Evolutionary conservation across 2,888 invertebrate genomes (phyloP).

Genomic region (Linnaemya tessellans): DNA sequence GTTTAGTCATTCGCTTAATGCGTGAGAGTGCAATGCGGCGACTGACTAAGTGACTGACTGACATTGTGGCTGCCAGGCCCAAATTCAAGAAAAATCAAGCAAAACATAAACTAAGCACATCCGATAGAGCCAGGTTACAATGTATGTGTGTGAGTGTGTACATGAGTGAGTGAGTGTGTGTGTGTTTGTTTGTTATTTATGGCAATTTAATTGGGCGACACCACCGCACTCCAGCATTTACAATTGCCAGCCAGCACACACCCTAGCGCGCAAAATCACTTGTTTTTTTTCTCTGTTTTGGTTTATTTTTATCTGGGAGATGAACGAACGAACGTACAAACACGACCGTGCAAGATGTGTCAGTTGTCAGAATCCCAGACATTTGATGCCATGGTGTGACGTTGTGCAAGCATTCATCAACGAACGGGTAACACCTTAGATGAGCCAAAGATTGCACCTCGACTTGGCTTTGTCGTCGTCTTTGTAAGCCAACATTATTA

Average conservation of each 20-base stretch:
- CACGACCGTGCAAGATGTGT: conserved; percentile 57
- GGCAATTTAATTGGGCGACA: conserved; percentile 72
- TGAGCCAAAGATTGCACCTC: conserved; percentile 59
- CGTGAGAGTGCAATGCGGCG: conserved; percentile 62
- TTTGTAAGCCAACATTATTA: conserved; percentile 7
- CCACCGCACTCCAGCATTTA: conserved; percentile 58
- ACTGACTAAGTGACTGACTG: background rate
- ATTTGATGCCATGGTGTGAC: conserved; percentile 67
- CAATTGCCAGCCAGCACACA: conserved; percentile 63
- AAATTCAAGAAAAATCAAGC: conserved; percentile 34
- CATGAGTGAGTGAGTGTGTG: conserved; percentile 43
- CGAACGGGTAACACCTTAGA: conserved; percentile 66
- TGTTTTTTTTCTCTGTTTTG: conserved; percentile 53
- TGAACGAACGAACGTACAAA: conserved; percentile 3
- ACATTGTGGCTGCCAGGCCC: conserved; percentile 39
- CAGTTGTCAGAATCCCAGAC: conserved; percentile 65
- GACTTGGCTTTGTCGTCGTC: conserved; percentile 19
- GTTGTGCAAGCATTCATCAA: conserved; percentile 68
- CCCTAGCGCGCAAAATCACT: conserved; percentile 68
- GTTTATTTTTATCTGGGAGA: conserved; percentile 5
- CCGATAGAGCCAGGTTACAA: conserved; percentile 60
- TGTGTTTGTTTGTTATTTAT: conserved; percentile 64
- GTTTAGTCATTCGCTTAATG: conserved; percentile 31
- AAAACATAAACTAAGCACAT: conserved; percentile 54
- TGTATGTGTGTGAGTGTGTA: conserved; percentile 39